Evolutionary conservation across 2,113 vertebrate species (phyloP), one percentile per base, ranked within the genome.

Genomic region (Cygnus buccinator): DNA sequence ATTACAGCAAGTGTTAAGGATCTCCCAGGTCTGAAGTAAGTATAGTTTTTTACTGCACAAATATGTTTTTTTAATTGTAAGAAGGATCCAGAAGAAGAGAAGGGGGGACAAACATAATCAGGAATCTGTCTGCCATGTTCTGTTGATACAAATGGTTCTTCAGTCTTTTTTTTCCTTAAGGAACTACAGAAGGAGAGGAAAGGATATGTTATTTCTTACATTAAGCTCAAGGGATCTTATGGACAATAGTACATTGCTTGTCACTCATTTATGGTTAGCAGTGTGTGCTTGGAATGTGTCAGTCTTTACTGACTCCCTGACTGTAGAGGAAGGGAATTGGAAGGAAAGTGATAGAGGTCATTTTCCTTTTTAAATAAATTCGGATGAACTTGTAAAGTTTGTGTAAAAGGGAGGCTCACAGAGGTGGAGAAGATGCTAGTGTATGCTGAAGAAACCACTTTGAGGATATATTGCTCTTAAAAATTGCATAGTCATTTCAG

Each of bases 1-100:
- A 99, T 99, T 95, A 99, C 99, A 61, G 99, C 99, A 79, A 99
- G 99, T 31, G 99, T 99, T 11, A 99, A 99, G 97, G 99, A 99
- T 91, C 98, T 99, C 65, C 99, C 99, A 7, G 99, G 99, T 35
- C 98, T 99, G 70, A 99, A 99, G 99, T 99, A 97, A 99, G 99
- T 98, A 55, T 25, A 17, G 17, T 22, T 20, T 67, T 74, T 9
- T 33, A 37, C 28, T 72, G n/a, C 31, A n/a, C 2, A 29, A 37
- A 37, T 54, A 28, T 29, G 1, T 48, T 23, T 50, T 1, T 41
- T 77, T 59, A 74, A 17, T 62, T 83, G 20, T 65, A 44, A 78
- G 33, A 48, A 55, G 13, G 31, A 50, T 71, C 14, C 63, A 37
- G 44, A 39, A 28, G 15, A 80, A 70, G 55, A 90, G 75, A 61